A percentile compares a stretch with the other conserved stretches of the same genome.
phyloP scores from a whole-genome alignment of 1,140 invertebrate species.

The Drosophila kohkoa region DNA sequence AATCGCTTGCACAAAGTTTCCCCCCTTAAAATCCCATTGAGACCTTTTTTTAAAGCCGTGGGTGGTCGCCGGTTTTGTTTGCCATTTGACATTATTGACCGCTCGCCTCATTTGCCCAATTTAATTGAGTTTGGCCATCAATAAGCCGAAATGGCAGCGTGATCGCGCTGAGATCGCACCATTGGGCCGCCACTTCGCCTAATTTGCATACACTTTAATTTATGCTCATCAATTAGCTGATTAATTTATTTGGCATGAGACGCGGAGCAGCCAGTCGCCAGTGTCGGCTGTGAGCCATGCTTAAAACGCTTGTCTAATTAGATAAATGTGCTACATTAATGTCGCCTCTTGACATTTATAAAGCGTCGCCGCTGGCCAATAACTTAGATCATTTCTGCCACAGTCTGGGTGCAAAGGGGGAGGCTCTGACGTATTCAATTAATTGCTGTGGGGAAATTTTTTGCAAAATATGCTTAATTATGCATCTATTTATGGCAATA shows the following conservation, averaged over 20 bases:
- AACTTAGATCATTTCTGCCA: slow-evolving; percentile 18
- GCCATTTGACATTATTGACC: slow-evolving; percentile 13
- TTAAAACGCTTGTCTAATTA: slow-evolving; percentile 81
- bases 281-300: slow-evolving; percentile 23
- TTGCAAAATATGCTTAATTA: slow-evolving; percentile 15
- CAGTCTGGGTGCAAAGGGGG: background rate
- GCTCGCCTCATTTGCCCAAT: slow-evolving; percentile 63
- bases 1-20: background rate
- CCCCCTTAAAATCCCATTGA: background rate
- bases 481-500: background rate
- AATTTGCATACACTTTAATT: slow-evolving; percentile 75
- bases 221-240: slow-evolving; percentile 81
- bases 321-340: slow-evolving; percentile 81
- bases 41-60: slow-evolving; percentile 28
- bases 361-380: slow-evolving; percentile 54
- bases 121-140: slow-evolving; percentile 70
- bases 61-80: slow-evolving; percentile 50
- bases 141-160: slow-evolving; percentile 40
- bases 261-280: slow-evolving; percentile 40
- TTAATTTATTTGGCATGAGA: slow-evolving; percentile 80
- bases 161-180: slow-evolving; percentile 29
- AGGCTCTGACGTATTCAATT: slow-evolving; percentile 2
- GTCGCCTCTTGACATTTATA: slow-evolving; percentile 76
- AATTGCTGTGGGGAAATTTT: slow-evolving; percentile 23
- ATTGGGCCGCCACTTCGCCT: slow-evolving; percentile 24